Evolutionary conservation across 2,113 vertebrate genomes (phyloP).

Genomic region (Tachycineta bicolor): DNA sequence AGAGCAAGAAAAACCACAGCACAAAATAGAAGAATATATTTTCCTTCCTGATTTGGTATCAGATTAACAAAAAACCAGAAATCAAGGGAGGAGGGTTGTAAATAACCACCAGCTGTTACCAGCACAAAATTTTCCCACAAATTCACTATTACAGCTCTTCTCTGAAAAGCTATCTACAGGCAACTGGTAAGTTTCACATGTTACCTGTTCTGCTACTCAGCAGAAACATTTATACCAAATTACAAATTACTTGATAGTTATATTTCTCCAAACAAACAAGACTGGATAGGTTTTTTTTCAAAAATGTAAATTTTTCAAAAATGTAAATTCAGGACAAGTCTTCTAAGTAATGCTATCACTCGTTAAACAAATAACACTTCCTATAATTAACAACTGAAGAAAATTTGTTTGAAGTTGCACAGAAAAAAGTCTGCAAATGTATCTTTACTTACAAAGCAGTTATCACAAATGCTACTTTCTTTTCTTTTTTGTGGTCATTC

Average conservation of each 20-base stretch:
- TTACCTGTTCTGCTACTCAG: neutral
- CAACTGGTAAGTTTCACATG: neutral
- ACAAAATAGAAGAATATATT: neutral
- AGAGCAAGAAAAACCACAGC: neutral
- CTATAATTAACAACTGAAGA: constrained; percentile 15
- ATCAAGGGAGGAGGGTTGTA: neutral
- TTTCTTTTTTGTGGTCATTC: constrained; percentile 79
- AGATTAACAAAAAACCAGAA: constrained; percentile 7
- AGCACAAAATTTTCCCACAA: constrained; percentile 6
- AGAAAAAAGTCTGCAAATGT: constrained; percentile 62
- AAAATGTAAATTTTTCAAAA: neutral
- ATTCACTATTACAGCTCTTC: neutral
- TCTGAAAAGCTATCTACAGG: neutral
- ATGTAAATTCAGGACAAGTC: neutral
- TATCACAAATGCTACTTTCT: constrained; percentile 81
- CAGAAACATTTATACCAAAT: neutral
- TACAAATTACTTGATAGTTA: neutral
- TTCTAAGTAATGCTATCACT: neutral
- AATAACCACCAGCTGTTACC: constrained; percentile 1
- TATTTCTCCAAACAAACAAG: neutral
- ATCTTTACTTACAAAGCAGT: constrained; percentile 53
- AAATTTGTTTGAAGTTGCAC: constrained; percentile 58
- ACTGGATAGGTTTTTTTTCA: neutral
- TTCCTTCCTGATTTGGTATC: neutral
- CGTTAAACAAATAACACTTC: neutral